These are phyloP conservation scores for Antennarius maculatus DNA, from an alignment of 2,797 vertebrate genomes.

Conservation along the genomic window DNA sequence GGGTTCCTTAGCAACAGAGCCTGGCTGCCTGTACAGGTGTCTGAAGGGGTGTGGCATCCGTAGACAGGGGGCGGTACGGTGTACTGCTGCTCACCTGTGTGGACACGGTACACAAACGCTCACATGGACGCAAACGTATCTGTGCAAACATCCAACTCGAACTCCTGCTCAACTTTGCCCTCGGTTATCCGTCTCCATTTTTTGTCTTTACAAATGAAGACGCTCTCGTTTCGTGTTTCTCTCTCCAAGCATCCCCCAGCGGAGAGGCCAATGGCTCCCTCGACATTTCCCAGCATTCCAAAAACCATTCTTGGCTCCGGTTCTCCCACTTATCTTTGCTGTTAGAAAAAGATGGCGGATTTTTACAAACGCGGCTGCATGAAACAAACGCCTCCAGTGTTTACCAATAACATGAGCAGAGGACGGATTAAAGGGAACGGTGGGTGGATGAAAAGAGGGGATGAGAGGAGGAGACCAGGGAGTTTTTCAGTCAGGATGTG, in stretches of 20 bases:
- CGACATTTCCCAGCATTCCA: constrained; percentile 62
- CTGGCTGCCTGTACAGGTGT: constrained; percentile 93
- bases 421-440: constrained; percentile 28
- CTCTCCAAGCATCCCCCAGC: constrained; percentile 25
- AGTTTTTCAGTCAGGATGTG: constrained; percentile 65
- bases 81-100: constrained; percentile 92
- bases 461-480: constrained; percentile 44
- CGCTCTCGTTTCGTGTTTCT: constrained; percentile 10
- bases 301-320: constrained; percentile 38
- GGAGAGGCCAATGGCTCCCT: constrained; percentile 58
- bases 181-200: constrained; percentile 6
- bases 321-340: constrained; percentile 38
- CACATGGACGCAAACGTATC: not conserved
- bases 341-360: constrained; percentile 8
- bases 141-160: constrained; percentile 2
- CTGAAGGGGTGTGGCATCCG: constrained; percentile 93
- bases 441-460: constrained; percentile 57
- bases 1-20: constrained; percentile 94
- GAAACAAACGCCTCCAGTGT: constrained; percentile 53
- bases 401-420: constrained; percentile 61
- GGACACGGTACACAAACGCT: constrained; percentile 3
- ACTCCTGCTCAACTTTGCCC: not conserved
- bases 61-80: constrained; percentile 94
- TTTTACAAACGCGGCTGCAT: constrained; percentile 43
- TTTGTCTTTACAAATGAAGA: constrained; percentile 21